phyloP scores from a whole-genome alignment of 2,888 invertebrate genomes.

The Diabrotica balteata region DNA sequence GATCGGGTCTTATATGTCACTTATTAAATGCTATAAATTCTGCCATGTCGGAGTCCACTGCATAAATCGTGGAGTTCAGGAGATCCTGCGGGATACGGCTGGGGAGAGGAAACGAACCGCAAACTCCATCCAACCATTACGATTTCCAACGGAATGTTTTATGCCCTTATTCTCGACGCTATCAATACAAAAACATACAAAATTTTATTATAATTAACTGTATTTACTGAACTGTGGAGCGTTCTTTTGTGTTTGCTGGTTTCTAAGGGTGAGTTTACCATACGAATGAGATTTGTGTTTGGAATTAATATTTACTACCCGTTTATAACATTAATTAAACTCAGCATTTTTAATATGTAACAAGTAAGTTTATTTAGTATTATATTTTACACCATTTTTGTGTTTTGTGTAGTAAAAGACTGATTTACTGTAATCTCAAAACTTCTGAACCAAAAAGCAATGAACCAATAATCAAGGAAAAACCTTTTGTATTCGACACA shows the following conservation, averaged over 20 bases:
- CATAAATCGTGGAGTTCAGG: constrained; percentile 40
- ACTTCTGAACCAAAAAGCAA: no score
- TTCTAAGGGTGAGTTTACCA: no score
- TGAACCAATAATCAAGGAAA: no score
- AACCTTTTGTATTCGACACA: no score
- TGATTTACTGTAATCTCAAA: no score
- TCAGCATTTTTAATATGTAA: no score
- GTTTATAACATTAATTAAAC: no score
- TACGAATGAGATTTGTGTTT: no score
- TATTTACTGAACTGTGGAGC: neutral
- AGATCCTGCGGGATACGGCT: constrained; percentile 35
- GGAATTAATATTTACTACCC: no score
- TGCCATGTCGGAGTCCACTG: constrained; percentile 38
- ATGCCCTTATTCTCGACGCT: constrained; percentile 27
- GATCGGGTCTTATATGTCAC: constrained; percentile 39
- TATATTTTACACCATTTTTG: no score
- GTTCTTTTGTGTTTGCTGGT: neutral
- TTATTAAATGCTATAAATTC: constrained; percentile 42
- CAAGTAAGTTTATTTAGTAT: no score
- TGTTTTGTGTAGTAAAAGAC: no score
- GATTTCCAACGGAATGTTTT: constrained; percentile 39
- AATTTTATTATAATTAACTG: constrained; percentile 32
- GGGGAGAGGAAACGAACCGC: constrained; percentile 37
- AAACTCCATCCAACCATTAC: constrained; percentile 39
- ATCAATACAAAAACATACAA: constrained; percentile 28